These are phyloP conservation scores for Pseudomyrmex cubaensis DNA, from an alignment of 1,140 invertebrate species.

Conservation along the genomic window DNA sequence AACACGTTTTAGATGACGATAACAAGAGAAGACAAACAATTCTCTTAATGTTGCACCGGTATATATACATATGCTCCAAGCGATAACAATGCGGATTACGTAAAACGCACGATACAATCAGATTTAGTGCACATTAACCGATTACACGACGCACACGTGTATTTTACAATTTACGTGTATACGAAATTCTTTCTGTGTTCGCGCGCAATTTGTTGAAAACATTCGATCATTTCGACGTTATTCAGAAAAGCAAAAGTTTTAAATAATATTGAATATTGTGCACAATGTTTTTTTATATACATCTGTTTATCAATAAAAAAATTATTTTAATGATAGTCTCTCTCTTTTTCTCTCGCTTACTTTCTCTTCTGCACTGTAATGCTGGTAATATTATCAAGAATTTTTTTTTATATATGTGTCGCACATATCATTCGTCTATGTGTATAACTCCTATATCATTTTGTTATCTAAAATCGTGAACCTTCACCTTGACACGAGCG, in stretches of 20 bases:
- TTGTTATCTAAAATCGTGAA: constrained; percentile 25
- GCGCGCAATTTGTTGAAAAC: not conserved
- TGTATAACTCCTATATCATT: not conserved
- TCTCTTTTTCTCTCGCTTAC: too few species aligned
- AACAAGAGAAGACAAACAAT: constrained; percentile 3
- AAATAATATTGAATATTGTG: not conserved
- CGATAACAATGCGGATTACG: constrained; percentile 26
- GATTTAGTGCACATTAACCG: not conserved
- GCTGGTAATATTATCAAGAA: not conserved
- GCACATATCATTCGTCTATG: not conserved
- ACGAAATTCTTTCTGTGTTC: not conserved
- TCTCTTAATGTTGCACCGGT: not conserved
- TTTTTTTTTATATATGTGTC: not conserved
- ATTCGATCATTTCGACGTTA: too few species aligned
- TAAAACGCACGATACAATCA: not conserved
- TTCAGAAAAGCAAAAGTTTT: not conserved
- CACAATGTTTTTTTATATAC: not conserved
- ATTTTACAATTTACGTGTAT: not conserved
- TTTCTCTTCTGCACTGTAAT: not conserved
- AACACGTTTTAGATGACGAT: constrained; percentile 13
- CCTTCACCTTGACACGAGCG: constrained; percentile 4
- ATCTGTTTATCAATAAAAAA: not conserved
- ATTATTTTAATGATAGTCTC: not conserved
- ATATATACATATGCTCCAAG: not conserved
- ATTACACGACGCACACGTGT: not conserved